Evolutionary conservation across 2,113 vertebrate species (phyloP), one percentile per base, ranked within the genome.

Genomic region (Bujurquina vittata): DNA sequence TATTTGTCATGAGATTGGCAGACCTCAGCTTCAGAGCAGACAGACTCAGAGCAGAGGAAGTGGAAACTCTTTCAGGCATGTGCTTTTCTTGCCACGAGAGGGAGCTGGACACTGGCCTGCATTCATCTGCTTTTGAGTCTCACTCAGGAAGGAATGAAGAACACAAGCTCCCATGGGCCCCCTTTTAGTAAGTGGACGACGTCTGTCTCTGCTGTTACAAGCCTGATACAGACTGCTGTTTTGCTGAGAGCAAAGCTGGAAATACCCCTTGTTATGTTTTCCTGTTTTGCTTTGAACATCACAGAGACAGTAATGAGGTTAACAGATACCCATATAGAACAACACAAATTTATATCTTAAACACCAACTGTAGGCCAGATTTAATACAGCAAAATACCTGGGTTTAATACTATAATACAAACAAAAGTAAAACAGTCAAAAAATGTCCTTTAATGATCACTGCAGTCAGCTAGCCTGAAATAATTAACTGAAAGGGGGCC

Each of bases 21-120:
- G 40, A 46, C 60, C 61, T 26, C 72, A 35, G 65, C 62, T 56
- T 49, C 26, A 10, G 20, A 77, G 26, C 40, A 54, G 29, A 52
- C 55, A 49, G 29, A 62, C 61, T 20, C 7, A 43, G 37, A 73
- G 60, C 52, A 56, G 26, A 76, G 33, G 20, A 35, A 22, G 46
- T 5, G 9, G 26, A 35, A 69, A 63, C 22, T 49, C 4, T 29
- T 9, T 57, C 7, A 52, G 37, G 43, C 73, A 31, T 76, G 62
- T 61, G 4, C 43, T 67, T 75, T 78, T 4, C 54, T 55, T 20
- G 5, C 89, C 93, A 90, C 93, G 58, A 92, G 94, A 91, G 88
- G 91, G 92, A 74, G 92, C 86, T 81, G 75, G 72, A 89, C 33
- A 73, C 84, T 87, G 89, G 84, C 83, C 29, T 67, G 75, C 60